Base-by-base conservation (phyloP, 2,113 vertebrate genomes). In the Carassius carassius region DNA sequence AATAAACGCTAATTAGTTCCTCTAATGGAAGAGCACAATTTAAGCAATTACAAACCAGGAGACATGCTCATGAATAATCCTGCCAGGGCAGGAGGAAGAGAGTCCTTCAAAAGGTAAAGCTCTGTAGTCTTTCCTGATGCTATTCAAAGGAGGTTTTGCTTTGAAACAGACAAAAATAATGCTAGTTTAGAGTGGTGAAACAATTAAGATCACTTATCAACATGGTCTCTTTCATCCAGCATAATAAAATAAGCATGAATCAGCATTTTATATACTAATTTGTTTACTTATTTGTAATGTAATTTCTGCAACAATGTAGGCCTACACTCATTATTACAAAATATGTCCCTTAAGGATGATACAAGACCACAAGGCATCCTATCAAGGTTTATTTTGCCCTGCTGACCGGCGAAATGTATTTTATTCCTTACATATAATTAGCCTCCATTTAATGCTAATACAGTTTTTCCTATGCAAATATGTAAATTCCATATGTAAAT, bases 1-100 rank as follows among this genome's bases (percentile, higher is more conserved):
- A 78, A 93, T 91, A 92, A 94, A 93, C 86, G 91, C 89, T 91
- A 93, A 94, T 94, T 93, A 94, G 89, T 90, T 85, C 85, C 88
- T 92, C 91, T 92, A 93, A 94, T 92, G 92, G 91, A 93, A 93
- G 93, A 89, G 87, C 90, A 90, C 91, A 91, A 89, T 92, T 92
- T 90, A 92, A 91, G 91, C 92, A 93, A 94, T 93, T 94, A 93
- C 90, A 78, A 91, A 86, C 87, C 90, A 91, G 91, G 89, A 90
- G 89, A 92, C 92, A 90, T 77, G 86, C 90, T 91, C 90, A 93
- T 92, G 92, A 93, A 93, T 93, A 91, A 92, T 86, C 81, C 82
- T 91, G 90, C 85, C 89, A 88, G 70, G 80, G 81, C 29, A 70
- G 25, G 49, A 41, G 44, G 11, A 23, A 73, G 84, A 88, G 82